A percentile compares a stretch with the other conserved stretches of the same genome.
Conservation (phyloP, 2,888 invertebrate genomes). For the Gymnocheta viridis region DNA sequence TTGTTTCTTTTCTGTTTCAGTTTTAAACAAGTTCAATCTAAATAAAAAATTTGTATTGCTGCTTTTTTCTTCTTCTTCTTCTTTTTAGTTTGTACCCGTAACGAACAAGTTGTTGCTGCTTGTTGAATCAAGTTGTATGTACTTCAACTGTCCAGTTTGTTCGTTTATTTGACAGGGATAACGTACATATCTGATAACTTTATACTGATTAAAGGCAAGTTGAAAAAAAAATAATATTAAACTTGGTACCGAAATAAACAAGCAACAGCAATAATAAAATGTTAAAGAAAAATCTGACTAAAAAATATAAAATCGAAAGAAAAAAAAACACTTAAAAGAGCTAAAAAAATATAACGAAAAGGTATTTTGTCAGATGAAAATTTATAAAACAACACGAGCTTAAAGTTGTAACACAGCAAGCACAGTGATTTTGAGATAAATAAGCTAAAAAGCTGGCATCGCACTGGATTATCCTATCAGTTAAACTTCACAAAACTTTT, state of each 20-base stretch:
- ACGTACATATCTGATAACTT: slow-evolving; percentile 79
- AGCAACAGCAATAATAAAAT: slow-evolving; percentile 39
- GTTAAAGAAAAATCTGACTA: slow-evolving; percentile 39
- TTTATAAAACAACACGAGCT: slow-evolving; percentile 15
- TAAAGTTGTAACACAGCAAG: slow-evolving; percentile 25
- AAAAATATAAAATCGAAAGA: slow-evolving; percentile 40
- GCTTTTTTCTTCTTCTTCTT: slow-evolving; percentile 8
- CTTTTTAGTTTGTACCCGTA: not conserved
- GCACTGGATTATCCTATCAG: no score
- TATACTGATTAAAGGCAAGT: slow-evolving; percentile 77
- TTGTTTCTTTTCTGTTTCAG: not conserved
- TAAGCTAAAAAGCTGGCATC: not conserved
- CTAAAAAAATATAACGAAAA: slow-evolving; percentile 29
- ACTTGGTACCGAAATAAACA: slow-evolving; percentile 36
- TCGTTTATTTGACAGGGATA: slow-evolving; percentile 74
- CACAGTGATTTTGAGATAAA: slow-evolving; percentile 10
- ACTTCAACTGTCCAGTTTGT: slow-evolving; percentile 72
- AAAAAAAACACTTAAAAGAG: slow-evolving; percentile 19
- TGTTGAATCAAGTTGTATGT: slow-evolving; percentile 49
- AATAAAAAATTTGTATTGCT: not conserved
- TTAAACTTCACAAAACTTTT: no score
- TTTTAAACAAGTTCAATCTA: slow-evolving; percentile 37
- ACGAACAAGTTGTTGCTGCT: slow-evolving; percentile 54
- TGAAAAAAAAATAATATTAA: slow-evolving; percentile 7
- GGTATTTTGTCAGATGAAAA: slow-evolving; percentile 46